A percentile compares a stretch with the other conserved stretches of the same genome.
phyloP scores from a whole-genome alignment of 2,113 vertebrate species.

The Aspiorhynchus laticeps region DNA sequence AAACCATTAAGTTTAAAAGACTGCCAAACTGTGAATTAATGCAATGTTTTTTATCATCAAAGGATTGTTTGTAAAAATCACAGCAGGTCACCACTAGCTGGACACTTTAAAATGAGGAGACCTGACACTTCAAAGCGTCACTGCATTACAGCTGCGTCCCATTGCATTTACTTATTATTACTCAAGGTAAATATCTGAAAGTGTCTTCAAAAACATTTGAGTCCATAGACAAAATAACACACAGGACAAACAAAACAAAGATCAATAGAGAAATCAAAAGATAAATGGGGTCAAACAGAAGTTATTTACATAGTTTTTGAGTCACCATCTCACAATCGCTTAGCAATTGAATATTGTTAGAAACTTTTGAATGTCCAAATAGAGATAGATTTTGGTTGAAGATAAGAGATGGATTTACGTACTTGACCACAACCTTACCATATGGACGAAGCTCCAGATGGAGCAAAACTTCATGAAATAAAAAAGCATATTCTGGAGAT shows the following conservation, averaged over 20 bases:
- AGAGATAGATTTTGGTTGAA: background rate
- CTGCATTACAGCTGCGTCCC: background rate
- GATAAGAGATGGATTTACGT: background rate
- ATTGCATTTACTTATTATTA: background rate
- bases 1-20: background rate
- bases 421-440: background rate
- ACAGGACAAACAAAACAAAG: background rate
- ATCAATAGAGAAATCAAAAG: background rate
- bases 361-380: background rate
- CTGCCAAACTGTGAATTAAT: background rate
- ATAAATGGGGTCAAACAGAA: background rate
- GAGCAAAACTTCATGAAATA: slow-evolving; percentile 37
- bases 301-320: slow-evolving; percentile 4
- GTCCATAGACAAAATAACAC: slow-evolving; percentile 9
- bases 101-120: slow-evolving; percentile 7
- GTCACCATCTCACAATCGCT: background rate
- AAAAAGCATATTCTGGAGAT: slow-evolving; percentile 19
- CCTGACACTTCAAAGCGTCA: slow-evolving; percentile 4
- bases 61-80: background rate
- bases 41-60: background rate
- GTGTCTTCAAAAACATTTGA: background rate
- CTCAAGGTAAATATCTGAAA: slow-evolving; percentile 13
- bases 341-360: background rate
- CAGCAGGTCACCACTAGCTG: background rate
- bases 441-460: background rate